These are phyloP conservation scores for Synergus umbraculus DNA, from an alignment of 2,888 invertebrate species.

Conservation along the genomic window DNA sequence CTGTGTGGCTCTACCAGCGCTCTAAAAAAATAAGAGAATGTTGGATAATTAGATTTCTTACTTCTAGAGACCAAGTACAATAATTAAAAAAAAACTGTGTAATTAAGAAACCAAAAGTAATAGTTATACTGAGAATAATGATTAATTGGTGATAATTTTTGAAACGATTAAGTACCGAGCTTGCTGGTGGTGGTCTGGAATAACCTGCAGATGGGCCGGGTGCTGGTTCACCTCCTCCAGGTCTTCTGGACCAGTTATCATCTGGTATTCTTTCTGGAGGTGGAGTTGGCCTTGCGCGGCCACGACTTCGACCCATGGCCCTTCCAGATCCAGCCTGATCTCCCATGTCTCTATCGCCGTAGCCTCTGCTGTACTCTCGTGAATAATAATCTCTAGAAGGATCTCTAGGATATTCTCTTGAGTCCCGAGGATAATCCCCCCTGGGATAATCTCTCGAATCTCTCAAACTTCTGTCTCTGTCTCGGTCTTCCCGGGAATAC, in stretches of 20 bases:
- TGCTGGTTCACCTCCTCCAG: not conserved
- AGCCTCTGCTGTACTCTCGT: not conserved
- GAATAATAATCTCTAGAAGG: not conserved
- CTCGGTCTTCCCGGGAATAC: not conserved
- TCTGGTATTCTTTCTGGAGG: not conserved
- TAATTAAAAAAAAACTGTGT: too few species aligned
- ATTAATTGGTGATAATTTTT: too few species aligned
- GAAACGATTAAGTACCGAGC: not conserved
- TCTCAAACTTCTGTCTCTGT: not conserved
- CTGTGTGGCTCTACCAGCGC: constrained; percentile 12
- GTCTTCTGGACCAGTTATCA: not conserved
- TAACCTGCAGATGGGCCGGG: not conserved
- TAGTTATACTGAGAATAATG: too few species aligned
- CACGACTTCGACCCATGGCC: constrained; percentile 22
- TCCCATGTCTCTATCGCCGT: not conserved
- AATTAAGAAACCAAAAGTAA: too few species aligned
- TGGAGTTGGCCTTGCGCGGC: not conserved
- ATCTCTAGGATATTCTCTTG: constrained; percentile 9
- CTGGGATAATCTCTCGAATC: not conserved
- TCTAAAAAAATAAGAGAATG: constrained; percentile 3
- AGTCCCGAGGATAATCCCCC: constrained; percentile 7
- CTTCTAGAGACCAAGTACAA: too few species aligned
- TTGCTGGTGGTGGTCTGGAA: not conserved
- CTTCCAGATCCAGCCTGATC: not conserved
- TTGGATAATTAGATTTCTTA: too few species aligned